A percentile compares a stretch with the other conserved stretches of the same genome.
Evolutionary conservation across 2,797 vertebrate genomes (phyloP).

Genomic region (Melanotaenia maccullochi): DNA sequence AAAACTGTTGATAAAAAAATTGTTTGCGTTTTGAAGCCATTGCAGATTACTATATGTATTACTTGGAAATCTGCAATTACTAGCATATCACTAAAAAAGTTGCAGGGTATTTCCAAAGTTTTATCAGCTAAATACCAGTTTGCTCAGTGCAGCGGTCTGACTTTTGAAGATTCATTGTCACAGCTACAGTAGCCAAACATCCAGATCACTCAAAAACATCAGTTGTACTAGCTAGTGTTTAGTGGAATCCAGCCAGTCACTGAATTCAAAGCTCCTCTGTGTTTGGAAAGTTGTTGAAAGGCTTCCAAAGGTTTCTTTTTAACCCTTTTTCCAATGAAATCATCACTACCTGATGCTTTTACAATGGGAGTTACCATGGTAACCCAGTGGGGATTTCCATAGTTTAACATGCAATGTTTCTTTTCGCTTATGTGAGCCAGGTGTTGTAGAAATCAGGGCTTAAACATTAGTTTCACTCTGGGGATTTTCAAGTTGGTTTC

Average conservation of each 20-base stretch:
- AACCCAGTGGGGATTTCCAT: constrained; percentile 26
- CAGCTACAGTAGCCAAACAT: constrained; percentile 59
- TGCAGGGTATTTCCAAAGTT: not conserved
- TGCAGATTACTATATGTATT: too few relatives aligned
- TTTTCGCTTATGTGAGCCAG: constrained; percentile 34
- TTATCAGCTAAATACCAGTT: constrained; percentile 12
- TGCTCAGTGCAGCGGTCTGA: constrained; percentile 20
- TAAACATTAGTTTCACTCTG: constrained; percentile 9
- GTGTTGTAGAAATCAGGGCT: constrained; percentile 15
- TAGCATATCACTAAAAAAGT: not conserved
- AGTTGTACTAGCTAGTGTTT: constrained; percentile 43
- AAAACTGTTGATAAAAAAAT: too few relatives aligned
- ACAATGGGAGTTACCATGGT: constrained; percentile 14
- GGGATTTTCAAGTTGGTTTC: not conserved
- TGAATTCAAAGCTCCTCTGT: constrained; percentile 37
- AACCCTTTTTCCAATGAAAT: constrained; percentile 41
- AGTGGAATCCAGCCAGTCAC: constrained; percentile 42
- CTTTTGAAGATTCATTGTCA: constrained; percentile 44
- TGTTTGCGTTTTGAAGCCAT: too few relatives aligned
- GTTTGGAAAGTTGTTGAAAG: constrained; percentile 40
- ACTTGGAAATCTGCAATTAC: too few relatives aligned
- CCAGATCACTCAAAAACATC: constrained; percentile 30
- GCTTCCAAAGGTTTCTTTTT: constrained; percentile 24
- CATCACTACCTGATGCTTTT: constrained; percentile 45
- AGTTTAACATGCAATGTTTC: constrained; percentile 16